phyloP scores from a whole-genome alignment of 2,113 vertebrate species.

The Aphyosemion australe region DNA sequence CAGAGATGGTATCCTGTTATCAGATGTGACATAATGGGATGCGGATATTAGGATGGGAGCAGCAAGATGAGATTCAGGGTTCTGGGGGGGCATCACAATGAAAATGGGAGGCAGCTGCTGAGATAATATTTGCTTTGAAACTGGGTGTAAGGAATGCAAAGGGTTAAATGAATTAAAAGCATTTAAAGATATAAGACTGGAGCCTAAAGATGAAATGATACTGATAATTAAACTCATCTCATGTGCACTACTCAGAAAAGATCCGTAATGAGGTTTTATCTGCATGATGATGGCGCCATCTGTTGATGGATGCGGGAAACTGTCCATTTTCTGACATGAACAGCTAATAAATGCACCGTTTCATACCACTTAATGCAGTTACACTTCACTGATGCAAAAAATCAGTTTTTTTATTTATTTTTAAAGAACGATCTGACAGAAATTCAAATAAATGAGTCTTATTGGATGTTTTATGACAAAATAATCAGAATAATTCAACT shows the following conservation, averaged over 20 bases:
- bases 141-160: constrained; percentile 14
- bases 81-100: constrained; percentile 34
- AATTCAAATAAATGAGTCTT: no score
- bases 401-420: no score
- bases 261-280: neutral
- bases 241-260: no score
- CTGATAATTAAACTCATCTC: no score
- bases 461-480: no score
- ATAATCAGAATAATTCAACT: no score
- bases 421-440: no score
- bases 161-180: constrained; percentile 25
- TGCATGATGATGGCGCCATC: constrained; percentile 48
- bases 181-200: neutral
- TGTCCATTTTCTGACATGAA: constrained; percentile 1
- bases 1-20: constrained; percentile 53
- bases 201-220: neutral
- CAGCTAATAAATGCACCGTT: no score
- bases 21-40: constrained; percentile 61
- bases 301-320: constrained; percentile 42
- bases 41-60: constrained; percentile 61
- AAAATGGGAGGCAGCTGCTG: constrained; percentile 20
- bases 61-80: constrained; percentile 3
- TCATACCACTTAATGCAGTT: no score
- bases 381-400: no score
- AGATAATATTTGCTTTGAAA: constrained; percentile 23